A percentile compares a stretch with the other conserved stretches of the same genome.
phyloP scores from a whole-genome alignment of 2,113 vertebrate species.

The Mionectes macconnelli region DNA sequence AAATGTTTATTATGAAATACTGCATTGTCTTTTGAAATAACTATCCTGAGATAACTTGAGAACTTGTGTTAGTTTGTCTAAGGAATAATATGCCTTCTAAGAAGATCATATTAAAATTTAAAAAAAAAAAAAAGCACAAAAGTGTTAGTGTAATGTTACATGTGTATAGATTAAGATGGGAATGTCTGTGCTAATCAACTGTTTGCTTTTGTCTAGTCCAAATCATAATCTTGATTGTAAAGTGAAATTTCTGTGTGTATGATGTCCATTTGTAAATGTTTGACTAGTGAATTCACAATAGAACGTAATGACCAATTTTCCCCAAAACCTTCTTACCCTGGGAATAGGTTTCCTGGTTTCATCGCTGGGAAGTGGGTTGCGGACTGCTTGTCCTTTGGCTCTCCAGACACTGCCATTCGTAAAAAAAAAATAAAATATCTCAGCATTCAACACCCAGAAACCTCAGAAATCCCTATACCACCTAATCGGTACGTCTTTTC shows the following conservation, averaged over 20 bases:
- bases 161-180: not conserved
- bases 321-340: not conserved
- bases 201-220: conserved; percentile 6
- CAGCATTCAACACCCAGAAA: not conserved
- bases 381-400: accelerated
- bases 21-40: conserved; percentile 65
- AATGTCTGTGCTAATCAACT: not conserved
- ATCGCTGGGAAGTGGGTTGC: not conserved
- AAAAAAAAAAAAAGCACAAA: conserved; percentile 1
- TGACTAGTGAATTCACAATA: not conserved
- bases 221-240: conserved; percentile 16
- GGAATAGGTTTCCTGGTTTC: not conserved
- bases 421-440: not conserved
- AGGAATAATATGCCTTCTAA: conserved; percentile 37
- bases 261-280: not conserved
- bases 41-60: conserved; percentile 65
- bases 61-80: conserved; percentile 50
- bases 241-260: not conserved
- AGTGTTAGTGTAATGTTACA: conserved; percentile 30
- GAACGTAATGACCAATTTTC: not conserved
- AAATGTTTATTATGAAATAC: conserved; percentile 67
- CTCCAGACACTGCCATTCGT: not conserved
- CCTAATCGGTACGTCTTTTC: not conserved
- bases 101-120: conserved; percentile 8
- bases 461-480: not conserved